Percentiles rank a stretch among this genome's conserved stretches.
Evolutionary conservation across 2,113 vertebrate species (phyloP).

Genomic region (Psittacus erithacus): DNA sequence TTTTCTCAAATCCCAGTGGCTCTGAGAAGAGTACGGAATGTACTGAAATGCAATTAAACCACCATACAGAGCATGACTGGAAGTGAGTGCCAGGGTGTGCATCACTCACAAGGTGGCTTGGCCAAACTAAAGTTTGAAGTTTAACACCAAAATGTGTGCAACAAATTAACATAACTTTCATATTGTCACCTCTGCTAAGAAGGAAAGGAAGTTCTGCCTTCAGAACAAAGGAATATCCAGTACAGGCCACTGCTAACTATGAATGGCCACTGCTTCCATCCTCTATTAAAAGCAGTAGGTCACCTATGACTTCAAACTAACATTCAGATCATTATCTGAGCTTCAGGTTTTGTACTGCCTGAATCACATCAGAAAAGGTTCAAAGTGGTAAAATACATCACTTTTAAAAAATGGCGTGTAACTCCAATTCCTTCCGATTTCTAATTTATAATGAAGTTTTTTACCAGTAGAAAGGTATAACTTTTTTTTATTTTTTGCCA

Average conservation of each 20-base stretch:
- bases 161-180: background rate
- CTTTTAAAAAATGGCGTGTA: background rate
- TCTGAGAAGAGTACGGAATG: background rate
- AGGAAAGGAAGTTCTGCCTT: background rate
- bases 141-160: background rate
- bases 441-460: background rate
- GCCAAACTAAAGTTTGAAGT: background rate
- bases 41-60: background rate
- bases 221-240: background rate
- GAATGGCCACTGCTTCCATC: background rate
- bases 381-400: background rate
- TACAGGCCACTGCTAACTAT: background rate
- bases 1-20: background rate
- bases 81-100: background rate
- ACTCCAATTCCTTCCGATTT: background rate
- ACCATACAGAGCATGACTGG: background rate
- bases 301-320: background rate
- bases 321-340: background rate
- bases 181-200: background rate
- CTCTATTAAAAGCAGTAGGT: background rate
- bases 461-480: background rate
- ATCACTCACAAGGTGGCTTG: background rate
- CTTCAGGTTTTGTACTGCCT: background rate
- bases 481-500: background rate
- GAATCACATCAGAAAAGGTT: background rate